These are phyloP conservation scores for Meriones psammophilus DNA, from an alignment of 2,797 vertebrate species.

Conservation along the genomic window DNA sequence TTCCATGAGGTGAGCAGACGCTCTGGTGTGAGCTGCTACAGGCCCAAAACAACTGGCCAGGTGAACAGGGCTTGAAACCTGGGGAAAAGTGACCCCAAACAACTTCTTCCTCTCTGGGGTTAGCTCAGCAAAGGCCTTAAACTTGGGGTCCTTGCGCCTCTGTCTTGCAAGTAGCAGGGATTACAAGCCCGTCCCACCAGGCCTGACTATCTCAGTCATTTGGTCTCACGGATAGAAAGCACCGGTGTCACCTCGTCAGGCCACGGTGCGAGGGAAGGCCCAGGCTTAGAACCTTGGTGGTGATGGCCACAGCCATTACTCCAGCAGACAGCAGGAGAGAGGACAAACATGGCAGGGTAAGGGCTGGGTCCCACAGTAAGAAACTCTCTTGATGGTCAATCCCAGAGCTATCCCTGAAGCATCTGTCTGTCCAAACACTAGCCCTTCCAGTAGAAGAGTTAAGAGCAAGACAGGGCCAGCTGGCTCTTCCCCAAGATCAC, in stretches of 20 bases:
- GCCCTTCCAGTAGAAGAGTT: not conserved
- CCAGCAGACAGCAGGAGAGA: not conserved
- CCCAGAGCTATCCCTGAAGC: not conserved
- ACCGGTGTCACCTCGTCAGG: not conserved
- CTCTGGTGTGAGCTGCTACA: not conserved
- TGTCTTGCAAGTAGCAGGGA: not conserved
- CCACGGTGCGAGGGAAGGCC: not conserved
- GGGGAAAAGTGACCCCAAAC: not conserved
- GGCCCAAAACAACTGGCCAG: not conserved
- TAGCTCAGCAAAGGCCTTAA: not conserved
- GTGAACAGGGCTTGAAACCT: not conserved
- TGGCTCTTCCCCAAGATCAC: not conserved
- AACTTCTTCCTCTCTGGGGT: not conserved
- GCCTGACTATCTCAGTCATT: not conserved
- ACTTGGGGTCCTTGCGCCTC: not conserved
- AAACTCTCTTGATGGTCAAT: not conserved
- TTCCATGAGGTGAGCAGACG: not conserved
- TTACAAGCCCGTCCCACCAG: not conserved
- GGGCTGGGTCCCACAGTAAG: not conserved
- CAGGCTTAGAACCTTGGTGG: not conserved
- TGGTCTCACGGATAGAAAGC: not conserved
- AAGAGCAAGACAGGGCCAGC: not conserved
- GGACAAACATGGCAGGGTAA: not conserved
- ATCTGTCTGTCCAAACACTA: slow-evolving; percentile 45
- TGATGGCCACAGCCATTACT: not conserved